Base-by-base conservation (phyloP, 2,113 vertebrate genomes). In the Xiphophorus maculatus region DNA sequence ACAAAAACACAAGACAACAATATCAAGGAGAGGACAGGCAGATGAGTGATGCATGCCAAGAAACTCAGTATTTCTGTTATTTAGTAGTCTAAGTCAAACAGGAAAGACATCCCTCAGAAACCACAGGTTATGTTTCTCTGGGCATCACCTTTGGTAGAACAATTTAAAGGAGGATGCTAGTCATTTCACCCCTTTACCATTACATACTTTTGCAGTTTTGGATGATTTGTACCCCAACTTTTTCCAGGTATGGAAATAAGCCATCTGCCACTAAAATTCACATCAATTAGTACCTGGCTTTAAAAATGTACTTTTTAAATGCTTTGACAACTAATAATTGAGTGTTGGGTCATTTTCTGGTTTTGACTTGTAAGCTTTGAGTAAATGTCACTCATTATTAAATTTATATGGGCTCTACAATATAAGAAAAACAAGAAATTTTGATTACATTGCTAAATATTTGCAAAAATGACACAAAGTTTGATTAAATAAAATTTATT, bases 31-130 rank as follows among this genome's bases (percentile, higher is more conserved):
- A n/a, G 2, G 51, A 58, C 44, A 95, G 94, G 93, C 92, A 94
- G 83, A 91, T 71, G 78, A 92, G 87, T 94, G 91, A 95, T 92
- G 82, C 83, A 94, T 93, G 84, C 78, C 86, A 93, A 89, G 90
- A 67, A 68, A 83, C 83, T 86, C 79, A 35, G 77, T 27, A 58
- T 72, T 82, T 79, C 30, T 76, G 69, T 83, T 80, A 71, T 81
- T 86, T 77, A 71, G 74, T 64, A 82, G 83, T 63, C 40, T 72
- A 28, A 83, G 66, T 83, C 62, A 77, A 85, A 77, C 60, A 75
- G 86, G 71, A 84, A 78, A 80, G 84, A 63, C 73, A 48, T 48
- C 17, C 44, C 14, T 48, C 6, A 74, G 42, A 69, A 67, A 71
- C 81, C 60, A 83, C 48, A 72, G 40, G 74, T 35, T 10, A 61